phyloP scores from a whole-genome alignment of 1,140 invertebrate species.

The Cydia splendana region DNA sequence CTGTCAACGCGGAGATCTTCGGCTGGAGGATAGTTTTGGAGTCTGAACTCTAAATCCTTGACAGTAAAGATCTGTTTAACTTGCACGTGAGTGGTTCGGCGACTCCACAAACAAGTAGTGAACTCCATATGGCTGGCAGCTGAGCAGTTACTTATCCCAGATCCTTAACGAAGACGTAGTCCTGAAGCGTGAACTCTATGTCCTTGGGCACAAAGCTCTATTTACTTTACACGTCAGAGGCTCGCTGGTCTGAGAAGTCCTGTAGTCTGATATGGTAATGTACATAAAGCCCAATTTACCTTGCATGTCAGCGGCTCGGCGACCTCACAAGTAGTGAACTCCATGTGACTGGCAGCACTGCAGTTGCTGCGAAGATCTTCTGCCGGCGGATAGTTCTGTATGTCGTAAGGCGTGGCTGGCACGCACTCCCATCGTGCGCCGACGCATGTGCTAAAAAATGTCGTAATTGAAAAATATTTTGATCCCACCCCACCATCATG shows the following conservation, averaged over 20 bases:
- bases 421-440: slow-evolving; percentile 88
- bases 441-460: slow-evolving; percentile 83
- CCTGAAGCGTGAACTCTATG: not conserved
- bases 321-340: slow-evolving; percentile 88
- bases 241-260: too few relatives aligned
- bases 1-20: too few relatives aligned
- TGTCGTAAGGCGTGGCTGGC: slow-evolving; percentile 82
- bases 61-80: slow-evolving; percentile 54
- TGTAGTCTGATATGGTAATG: too few relatives aligned
- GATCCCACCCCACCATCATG: too few relatives aligned
- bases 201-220: too few relatives aligned
- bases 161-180: too few relatives aligned
- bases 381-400: slow-evolving; percentile 82
- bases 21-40: too few relatives aligned
- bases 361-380: slow-evolving; percentile 83
- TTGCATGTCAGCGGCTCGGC: slow-evolving; percentile 89
- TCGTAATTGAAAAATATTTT: too few relatives aligned
- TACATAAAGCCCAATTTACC: slow-evolving; percentile 57
- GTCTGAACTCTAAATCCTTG: too few relatives aligned
- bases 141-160: slow-evolving; percentile 78
- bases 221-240: too few relatives aligned
- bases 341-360: slow-evolving; percentile 81
- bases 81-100: slow-evolving; percentile 89
- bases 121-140: slow-evolving; percentile 84
- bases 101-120: slow-evolving; percentile 85